Conservation (phyloP, 35 echinoderm and acorn worm species). For the Heliocidaris erythrogramma region DNA sequence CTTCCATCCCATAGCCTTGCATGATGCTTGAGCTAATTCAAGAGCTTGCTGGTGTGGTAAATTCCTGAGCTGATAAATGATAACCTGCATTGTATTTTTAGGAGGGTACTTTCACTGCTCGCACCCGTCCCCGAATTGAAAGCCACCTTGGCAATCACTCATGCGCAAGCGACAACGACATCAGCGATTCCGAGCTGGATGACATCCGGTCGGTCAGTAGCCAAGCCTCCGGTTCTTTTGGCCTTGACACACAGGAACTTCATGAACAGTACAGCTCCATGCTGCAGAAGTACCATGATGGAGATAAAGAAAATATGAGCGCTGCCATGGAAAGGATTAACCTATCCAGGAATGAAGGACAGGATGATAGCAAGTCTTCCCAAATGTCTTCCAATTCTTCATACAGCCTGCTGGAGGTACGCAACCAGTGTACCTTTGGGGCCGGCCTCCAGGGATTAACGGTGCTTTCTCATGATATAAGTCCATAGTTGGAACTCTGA, state of each 20-base stretch:
- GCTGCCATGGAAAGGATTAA: neutral
- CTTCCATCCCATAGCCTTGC: neutral
- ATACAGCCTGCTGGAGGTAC: slow-evolving; percentile 15
- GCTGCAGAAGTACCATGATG: slow-evolving; percentile 79
- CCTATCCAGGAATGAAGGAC: neutral
- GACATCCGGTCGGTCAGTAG: slow-evolving; percentile 63
- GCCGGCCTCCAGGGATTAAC: neutral
- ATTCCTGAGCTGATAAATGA: neutral
- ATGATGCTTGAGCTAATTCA: neutral
- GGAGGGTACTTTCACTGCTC: slow-evolving; percentile 92
- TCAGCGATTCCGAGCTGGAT: slow-evolving; percentile 69
- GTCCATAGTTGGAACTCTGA: neutral
- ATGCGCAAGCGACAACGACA: slow-evolving; percentile 56
- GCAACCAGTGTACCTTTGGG: neutral
- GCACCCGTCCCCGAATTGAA: slow-evolving; percentile 89
- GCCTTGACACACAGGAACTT: slow-evolving; percentile 81
- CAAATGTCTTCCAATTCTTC: slow-evolving; percentile 38
- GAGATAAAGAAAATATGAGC: slow-evolving; percentile 16
- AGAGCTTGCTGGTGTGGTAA: slow-evolving; percentile 35
- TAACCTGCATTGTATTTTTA: slow-evolving; percentile 53
- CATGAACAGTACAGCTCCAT: slow-evolving; percentile 87
- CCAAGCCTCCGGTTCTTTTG: slow-evolving; percentile 58
- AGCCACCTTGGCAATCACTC: slow-evolving; percentile 76
- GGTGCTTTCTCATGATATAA: slow-evolving; percentile 27
- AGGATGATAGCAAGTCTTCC: slow-evolving; percentile 33